phyloP scores from a whole-genome alignment of 64 coral and sea anemone species.

The Catalaphyllia jardinei region DNA sequence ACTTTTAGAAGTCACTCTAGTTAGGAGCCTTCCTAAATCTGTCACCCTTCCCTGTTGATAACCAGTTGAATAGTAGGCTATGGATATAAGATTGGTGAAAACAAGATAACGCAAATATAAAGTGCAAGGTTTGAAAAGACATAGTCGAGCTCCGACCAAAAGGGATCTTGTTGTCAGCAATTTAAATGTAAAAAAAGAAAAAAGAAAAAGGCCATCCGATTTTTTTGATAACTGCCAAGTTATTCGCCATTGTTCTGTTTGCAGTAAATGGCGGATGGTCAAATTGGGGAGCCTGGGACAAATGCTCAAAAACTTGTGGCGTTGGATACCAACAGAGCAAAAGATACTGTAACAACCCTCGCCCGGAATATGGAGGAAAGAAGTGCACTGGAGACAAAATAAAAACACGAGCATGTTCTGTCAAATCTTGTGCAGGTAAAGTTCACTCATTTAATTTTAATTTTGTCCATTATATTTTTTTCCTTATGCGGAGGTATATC shows the following conservation, averaged over 20 bases:
- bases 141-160: background rate
- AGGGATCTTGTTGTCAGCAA: background rate
- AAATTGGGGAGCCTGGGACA: background rate
- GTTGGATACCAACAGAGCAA: slow-evolving; percentile 15
- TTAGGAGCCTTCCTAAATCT: no score
- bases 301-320: slow-evolving; percentile 19
- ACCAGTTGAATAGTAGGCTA: no score
- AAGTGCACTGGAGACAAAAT: background rate
- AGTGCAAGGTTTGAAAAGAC: no score
- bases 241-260: background rate
- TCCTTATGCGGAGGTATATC: no score
- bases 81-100: no score
- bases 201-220: background rate
- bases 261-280: slow-evolving; percentile 46
- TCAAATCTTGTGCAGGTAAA: slow-evolving; percentile 12
- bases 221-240: background rate
- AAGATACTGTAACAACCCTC: slow-evolving; percentile 27
- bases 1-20: no score
- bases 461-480: no score
- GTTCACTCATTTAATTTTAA: no score
- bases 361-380: slow-evolving; percentile 21
- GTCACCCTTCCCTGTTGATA: no score
- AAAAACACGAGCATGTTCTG: background rate
- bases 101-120: no score
- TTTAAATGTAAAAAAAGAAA: background rate